Percentiles rank a stretch among this genome's conserved stretches.
These are phyloP conservation scores for Ceratoteleas bidentatus DNA, from an alignment of 1,140 invertebrate species.

Conservation along the genomic window DNA sequence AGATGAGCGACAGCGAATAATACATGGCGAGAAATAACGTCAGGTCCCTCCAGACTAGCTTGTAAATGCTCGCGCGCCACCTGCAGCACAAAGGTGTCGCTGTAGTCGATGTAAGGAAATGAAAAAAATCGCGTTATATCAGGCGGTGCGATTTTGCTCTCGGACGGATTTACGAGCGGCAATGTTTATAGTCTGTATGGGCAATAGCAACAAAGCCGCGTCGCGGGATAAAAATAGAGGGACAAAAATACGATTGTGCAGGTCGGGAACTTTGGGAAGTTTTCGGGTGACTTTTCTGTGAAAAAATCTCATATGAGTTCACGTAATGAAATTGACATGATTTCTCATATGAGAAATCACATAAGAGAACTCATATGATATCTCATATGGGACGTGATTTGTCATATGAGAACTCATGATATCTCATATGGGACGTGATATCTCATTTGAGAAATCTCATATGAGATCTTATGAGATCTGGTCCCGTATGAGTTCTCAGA, in stretches of 20 bases:
- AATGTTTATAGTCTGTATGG: conserved; percentile 10
- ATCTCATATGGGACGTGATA: too few species aligned
- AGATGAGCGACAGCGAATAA: conserved; percentile 83
- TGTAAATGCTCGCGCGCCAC: conserved; percentile 89
- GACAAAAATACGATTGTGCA: not conserved
- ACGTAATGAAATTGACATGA: too few species aligned
- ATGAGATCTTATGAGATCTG: too few species aligned
- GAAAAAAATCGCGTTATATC: not conserved
- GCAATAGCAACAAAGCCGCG: not conserved
- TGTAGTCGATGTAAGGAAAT: not conserved
- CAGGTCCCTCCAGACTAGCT: conserved; percentile 87
- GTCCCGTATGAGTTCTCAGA: too few species aligned
- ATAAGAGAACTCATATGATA: too few species aligned
- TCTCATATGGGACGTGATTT: too few species aligned
- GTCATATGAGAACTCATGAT: too few species aligned
- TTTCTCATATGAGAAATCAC: too few species aligned
- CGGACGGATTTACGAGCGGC: not conserved
- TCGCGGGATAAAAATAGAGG: conserved; percentile 8
- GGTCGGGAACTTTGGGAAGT: not conserved
- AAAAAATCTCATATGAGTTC: too few species aligned
- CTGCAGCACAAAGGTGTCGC: conserved; percentile 75
- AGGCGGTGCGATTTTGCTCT: not conserved
- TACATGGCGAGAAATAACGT: conserved; percentile 84
- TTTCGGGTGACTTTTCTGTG: not conserved
- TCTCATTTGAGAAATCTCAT: too few species aligned